Evolutionary conservation across 2,797 vertebrate genomes (phyloP).

Genomic region (Fringilla coelebs): DNA sequence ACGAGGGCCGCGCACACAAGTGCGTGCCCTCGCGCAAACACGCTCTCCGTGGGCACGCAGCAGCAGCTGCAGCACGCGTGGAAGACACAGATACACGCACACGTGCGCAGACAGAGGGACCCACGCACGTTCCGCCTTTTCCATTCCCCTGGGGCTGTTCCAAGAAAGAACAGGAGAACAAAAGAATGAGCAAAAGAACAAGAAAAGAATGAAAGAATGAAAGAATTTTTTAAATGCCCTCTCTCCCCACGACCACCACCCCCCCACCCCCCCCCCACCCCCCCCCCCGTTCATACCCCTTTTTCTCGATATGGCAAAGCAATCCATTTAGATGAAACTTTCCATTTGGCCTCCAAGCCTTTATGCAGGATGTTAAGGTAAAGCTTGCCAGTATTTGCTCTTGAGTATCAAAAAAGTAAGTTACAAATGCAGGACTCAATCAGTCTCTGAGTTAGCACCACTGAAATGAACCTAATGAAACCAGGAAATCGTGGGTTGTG

Average conservation of each 20-base stretch:
- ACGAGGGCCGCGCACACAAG: background rate
- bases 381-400: background rate
- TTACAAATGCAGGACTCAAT: background rate
- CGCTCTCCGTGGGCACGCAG: background rate
- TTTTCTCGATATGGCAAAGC: background rate
- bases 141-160: background rate
- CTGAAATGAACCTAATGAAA: background rate
- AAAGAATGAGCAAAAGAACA: background rate
- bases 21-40: background rate
- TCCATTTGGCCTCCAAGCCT: background rate
- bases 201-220: no score
- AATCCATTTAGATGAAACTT: background rate
- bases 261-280: fast-evolving
- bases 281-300: no score
- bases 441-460: background rate
- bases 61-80: no score
- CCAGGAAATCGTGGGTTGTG: background rate
- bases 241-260: fast-evolving
- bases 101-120: fast-evolving
- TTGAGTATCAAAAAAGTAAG: background rate
- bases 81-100: background rate
- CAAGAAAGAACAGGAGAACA: background rate
- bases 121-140: fast-evolving
- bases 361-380: background rate
- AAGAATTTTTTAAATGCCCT: background rate